Evolutionary conservation across 2,797 vertebrate species (phyloP), one percentile per base, ranked within the genome.

Genomic region (Lepus oiostolus): DNA sequence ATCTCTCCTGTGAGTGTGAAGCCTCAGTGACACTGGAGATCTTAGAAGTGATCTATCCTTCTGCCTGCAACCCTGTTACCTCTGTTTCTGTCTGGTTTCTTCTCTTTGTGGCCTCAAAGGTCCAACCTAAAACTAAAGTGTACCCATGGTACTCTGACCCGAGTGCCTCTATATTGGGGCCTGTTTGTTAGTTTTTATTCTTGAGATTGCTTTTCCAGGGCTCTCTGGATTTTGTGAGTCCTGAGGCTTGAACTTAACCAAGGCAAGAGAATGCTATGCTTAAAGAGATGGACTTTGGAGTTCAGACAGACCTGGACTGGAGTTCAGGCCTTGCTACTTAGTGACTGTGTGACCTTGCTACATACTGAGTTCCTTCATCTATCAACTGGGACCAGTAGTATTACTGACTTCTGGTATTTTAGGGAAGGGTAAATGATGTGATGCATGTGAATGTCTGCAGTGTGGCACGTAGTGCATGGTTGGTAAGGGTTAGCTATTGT

Each of bases 271-370:
- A 35, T 75, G 5, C 60, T 77, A 21, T 58, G 35, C 52, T 70
- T 77, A 67, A 83, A 30, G 75, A 76, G 77, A 42, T 86, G 28
- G 68, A 32, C 76, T 93, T 85, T 88, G 47, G 75, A 89, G 85
- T 81, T 74, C 67, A 83, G 63, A 52, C 8, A 47, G 50, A 79
- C 12, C 42, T 82, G 47, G 88, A 6, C 35, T 97, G 50, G 63
- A 91, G 88, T 95, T 93, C 28, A 91, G 54, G 28, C 35, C 92
- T 88, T 76, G 58, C 24, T 77, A 14, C 52, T 87, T 95, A 85
- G 32, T 90, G 63, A 75, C 71, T 74, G n/a, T 95, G 70, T 90
- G 50, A 58, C 35, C 17, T 74, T 79, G 4, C 26, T 26, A 88
- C 87, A 65, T 87, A 87, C 62, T 88, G 85, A n/a, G 92, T 90